phyloP scores from a whole-genome alignment of 2,797 vertebrate genomes.

The Novumbra hubbsi region DNA sequence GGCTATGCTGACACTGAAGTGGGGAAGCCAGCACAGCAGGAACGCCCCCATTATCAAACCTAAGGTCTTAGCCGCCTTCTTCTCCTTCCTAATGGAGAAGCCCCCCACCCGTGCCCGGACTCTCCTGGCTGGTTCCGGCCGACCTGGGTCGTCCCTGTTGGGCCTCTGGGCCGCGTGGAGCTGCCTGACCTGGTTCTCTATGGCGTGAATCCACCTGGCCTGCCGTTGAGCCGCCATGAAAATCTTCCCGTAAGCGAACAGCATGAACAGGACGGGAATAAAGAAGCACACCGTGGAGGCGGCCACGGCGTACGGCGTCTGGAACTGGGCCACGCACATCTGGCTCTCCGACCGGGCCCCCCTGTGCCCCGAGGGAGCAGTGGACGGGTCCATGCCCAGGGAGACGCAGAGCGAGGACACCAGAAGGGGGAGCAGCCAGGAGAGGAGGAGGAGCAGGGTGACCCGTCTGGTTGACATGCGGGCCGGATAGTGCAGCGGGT shows the following conservation, averaged over 20 bases:
- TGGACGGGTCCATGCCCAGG: constrained; percentile 10
- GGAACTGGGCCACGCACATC: constrained; percentile 26
- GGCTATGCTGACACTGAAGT: constrained; percentile 28
- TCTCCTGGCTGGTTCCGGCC: constrained; percentile 6
- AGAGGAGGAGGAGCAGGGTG: constrained; percentile 26
- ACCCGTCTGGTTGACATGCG: constrained; percentile 33
- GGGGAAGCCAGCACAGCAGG: constrained; percentile 36
- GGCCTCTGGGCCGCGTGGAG: constrained; percentile 22
- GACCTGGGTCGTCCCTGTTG: not conserved
- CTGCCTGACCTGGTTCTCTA: constrained; percentile 26
- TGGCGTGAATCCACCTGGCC: constrained; percentile 38
- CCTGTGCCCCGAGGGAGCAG: not conserved
- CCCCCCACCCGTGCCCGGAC: constrained; percentile 15
- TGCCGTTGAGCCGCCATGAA: constrained; percentile 42
- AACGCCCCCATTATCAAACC: constrained; percentile 41
- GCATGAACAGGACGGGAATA: constrained; percentile 35
- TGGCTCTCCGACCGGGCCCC: not conserved
- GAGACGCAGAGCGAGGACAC: constrained; percentile 29
- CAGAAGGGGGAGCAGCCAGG: constrained; percentile 39
- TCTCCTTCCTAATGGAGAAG: constrained; percentile 32
- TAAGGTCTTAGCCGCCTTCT: constrained; percentile 41
- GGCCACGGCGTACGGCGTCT: constrained; percentile 13
- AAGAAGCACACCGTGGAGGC: constrained; percentile 33
- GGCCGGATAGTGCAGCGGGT: constrained; percentile 23
- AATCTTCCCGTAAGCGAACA: constrained; percentile 37